Evolutionary conservation across 2,888 invertebrate species (phyloP).

Genomic region (Thyatira batis): DNA sequence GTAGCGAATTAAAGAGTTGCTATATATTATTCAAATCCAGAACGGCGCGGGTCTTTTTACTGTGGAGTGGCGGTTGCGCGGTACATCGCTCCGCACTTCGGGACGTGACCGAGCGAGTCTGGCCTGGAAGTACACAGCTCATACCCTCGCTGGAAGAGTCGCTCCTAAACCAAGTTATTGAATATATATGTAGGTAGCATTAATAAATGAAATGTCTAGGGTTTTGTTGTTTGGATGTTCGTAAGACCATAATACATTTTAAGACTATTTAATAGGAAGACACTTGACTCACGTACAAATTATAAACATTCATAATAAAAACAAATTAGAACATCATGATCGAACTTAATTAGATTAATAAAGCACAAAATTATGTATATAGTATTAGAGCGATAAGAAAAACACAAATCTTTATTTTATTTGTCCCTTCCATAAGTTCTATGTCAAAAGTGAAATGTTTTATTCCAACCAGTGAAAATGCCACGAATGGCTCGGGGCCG

Average conservation of each 20-base stretch:
- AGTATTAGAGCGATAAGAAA: neutral
- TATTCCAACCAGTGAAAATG: constrained; percentile 72
- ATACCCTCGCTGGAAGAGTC: constrained; percentile 51
- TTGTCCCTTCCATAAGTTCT: constrained; percentile 46
- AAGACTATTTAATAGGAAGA: too few species aligned
- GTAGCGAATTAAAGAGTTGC: constrained; percentile 64
- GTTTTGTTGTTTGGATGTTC: too few species aligned
- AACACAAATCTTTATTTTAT: neutral
- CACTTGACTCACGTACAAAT: too few species aligned
- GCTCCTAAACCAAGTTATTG: too few species aligned
- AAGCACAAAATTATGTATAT: too few species aligned
- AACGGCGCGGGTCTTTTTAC: constrained; percentile 71
- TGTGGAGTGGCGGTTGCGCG: constrained; percentile 72
- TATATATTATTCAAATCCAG: constrained; percentile 77
- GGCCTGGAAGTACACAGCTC: constrained; percentile 46
- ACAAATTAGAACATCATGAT: too few species aligned
- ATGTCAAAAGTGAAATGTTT: constrained; percentile 65
- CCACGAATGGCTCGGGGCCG: constrained; percentile 63
- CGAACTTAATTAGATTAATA: too few species aligned
- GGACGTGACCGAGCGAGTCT: constrained; percentile 70
- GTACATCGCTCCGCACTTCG: constrained; percentile 79
- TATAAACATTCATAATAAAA: too few species aligned
- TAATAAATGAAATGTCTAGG: too few species aligned
- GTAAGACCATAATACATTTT: too few species aligned
- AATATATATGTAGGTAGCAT: too few species aligned